These are phyloP conservation scores for Chrosomus eos DNA, from an alignment of 2,797 vertebrate genomes.

Conservation along the genomic window DNA sequence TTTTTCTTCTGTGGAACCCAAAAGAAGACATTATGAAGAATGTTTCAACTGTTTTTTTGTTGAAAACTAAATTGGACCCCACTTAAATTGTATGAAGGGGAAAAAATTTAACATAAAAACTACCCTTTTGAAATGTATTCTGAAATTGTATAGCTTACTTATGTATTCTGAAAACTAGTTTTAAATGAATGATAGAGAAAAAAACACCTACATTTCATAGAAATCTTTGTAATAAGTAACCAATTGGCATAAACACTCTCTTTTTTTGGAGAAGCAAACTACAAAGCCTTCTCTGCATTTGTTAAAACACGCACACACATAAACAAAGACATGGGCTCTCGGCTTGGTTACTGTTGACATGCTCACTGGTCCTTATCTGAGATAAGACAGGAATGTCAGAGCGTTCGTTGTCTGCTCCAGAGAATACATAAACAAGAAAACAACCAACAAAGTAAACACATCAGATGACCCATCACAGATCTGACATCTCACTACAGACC, in stretches of 20 bases:
- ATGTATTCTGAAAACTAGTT: not conserved
- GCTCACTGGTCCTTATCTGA: constrained; percentile 70
- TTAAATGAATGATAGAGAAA: not conserved
- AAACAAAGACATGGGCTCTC: constrained; percentile 71
- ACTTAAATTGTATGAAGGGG: not conserved
- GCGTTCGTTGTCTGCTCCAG: constrained; percentile 65
- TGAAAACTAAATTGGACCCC: not conserved
- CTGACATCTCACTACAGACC: constrained; percentile 34
- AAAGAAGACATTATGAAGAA: not conserved
- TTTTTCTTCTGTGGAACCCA: not conserved
- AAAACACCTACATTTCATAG: not conserved
- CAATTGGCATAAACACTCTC: not conserved
- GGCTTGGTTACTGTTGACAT: constrained; percentile 60
- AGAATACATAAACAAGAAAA: constrained; percentile 67
- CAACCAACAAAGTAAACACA: constrained; percentile 61
- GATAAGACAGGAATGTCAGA: constrained; percentile 67
- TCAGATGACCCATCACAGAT: constrained; percentile 28
- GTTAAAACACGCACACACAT: not conserved
- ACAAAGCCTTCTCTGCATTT: not conserved
- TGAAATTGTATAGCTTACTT: not conserved
- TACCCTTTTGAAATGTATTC: not conserved
- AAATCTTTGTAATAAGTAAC: not conserved
- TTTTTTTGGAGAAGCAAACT: not conserved
- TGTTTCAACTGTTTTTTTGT: not conserved
- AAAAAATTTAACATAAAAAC: too few species aligned